Base-by-base conservation (phyloP, 2,113 vertebrate species). In the Lamprologus ornatipinnis region DNA sequence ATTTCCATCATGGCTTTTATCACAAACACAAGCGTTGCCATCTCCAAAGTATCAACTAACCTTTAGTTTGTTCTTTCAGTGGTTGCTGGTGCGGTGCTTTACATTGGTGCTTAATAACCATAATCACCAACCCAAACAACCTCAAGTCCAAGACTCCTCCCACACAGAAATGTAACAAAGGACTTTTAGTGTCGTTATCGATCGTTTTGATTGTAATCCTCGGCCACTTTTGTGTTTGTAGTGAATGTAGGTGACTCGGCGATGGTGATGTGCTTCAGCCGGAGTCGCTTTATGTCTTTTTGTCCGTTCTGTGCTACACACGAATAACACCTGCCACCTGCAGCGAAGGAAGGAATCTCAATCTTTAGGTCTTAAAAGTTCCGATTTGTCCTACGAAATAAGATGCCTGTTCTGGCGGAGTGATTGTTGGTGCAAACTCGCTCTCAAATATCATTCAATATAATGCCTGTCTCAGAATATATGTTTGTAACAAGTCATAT, bases 61-160 rank as follows among this genome's bases (percentile, higher is more conserved):
- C 10, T 68, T 70, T n/a, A 80, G 83, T 23, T 23, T 23, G 21
- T 89, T 91, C 84, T 55, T 55, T 89, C 17, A 80, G 26, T 85
- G 82, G 90, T 93, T 92, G 82, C 86, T 88, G 90, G 82, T 91
- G 86, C 73, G 92, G 94, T 94, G 91, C 91, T 94, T 95, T 54
- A 81, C 84, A 89, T 82, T 82, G 95, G 94, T 95, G 95, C 94
- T 96, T 86, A 75, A 88, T 45, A 79, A 88, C 90, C 90, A 85
- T 60, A 28, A 93, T 88, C 91, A 60, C 89, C 92, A 86, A 92
- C 88, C 82, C 83, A 81, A 84, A 92, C 87, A 83, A 95, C 93
- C 94, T 93, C 91, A 93, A 86, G 26, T n/a, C 49, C 82, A 40
- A 49, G 26, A 85, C 78, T 12, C 19, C 83, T 93, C 63, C 63